A percentile compares a stretch with the other conserved stretches of the same genome.
Conservation (phyloP, 1,140 invertebrate species). For the Gonatopus flavifemur region DNA sequence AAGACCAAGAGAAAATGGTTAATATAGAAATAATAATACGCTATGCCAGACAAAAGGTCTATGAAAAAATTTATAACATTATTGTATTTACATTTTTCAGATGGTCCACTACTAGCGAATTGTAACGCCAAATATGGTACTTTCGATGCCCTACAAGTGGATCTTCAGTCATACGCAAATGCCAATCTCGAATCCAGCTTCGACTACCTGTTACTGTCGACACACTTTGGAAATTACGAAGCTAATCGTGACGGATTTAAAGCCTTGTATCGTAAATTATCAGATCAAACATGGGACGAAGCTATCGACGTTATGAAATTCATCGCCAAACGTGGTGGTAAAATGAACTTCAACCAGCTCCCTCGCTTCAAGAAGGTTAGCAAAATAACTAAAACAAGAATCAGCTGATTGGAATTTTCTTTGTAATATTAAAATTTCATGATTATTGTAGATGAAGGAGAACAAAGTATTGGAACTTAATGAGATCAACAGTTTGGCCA, state of each 20-base stretch:
- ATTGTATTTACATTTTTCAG: conserved; percentile 26
- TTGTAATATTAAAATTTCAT: neutral
- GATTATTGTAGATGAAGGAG: conserved; percentile 37
- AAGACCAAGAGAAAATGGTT: conserved; percentile 42
- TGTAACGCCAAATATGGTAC: conserved; percentile 73
- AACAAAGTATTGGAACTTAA: conserved; percentile 48
- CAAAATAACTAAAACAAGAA: conserved; percentile 18
- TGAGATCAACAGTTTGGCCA: conserved; percentile 72
- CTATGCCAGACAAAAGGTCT: no score
- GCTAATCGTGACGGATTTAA: conserved; percentile 75
- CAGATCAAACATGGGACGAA: conserved; percentile 74
- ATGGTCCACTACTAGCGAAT: conserved; percentile 40
- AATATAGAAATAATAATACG: no score
- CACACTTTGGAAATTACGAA: conserved; percentile 77
- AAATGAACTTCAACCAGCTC: conserved; percentile 53
- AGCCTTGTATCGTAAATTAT: conserved; percentile 71
- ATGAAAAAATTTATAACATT: no score
- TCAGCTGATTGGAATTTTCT: neutral
- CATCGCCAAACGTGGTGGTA: conserved; percentile 70
- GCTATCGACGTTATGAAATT: conserved; percentile 75
- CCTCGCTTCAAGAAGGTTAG: conserved; percentile 37
- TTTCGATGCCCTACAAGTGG: conserved; percentile 55
- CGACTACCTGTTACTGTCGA: conserved; percentile 73
- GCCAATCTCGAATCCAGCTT: conserved; percentile 70
- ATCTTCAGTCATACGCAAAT: conserved; percentile 65